These are phyloP conservation scores for Halcyon malimbica DNA, from an alignment of 2,113 vertebrate species.

Conservation along the genomic window DNA sequence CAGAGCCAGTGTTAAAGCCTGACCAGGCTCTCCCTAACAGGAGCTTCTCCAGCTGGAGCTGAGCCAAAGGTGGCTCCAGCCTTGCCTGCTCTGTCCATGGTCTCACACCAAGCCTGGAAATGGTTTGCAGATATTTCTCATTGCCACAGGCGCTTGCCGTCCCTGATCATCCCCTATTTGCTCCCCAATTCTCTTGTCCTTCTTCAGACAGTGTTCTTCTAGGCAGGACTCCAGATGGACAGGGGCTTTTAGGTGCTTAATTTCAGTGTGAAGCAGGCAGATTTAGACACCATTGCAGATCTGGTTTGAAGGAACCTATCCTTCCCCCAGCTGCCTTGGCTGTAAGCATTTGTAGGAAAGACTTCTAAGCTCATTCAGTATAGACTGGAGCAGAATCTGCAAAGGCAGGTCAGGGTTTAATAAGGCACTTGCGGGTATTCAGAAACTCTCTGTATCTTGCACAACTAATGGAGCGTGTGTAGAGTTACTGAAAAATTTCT, in stretches of 20 bases:
- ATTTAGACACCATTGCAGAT: not conserved
- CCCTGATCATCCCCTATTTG: not conserved
- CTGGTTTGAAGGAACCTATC: not conserved
- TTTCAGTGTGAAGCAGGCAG: not conserved
- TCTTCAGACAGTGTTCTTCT: not conserved
- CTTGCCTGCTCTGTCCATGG: not conserved
- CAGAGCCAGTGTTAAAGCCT: rapidly evolving
- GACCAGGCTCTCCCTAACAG: not conserved
- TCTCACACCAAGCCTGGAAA: not conserved
- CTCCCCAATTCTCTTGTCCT: not conserved
- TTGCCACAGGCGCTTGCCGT: not conserved
- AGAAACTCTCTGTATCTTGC: not conserved
- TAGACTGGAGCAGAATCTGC: not conserved
- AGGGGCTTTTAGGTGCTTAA: not conserved
- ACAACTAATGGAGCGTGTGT: not conserved
- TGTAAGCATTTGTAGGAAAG: not conserved
- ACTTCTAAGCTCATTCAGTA: not conserved
- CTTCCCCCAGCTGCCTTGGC: rapidly evolving
- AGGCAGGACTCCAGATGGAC: not conserved
- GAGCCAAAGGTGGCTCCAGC: not conserved
- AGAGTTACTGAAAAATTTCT: not conserved
- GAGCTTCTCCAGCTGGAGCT: not conserved
- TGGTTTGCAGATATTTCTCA: not conserved
- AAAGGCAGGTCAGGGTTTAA: not conserved
- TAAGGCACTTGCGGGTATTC: not conserved